Conservation (phyloP, 2,113 vertebrate genomes). For the Daboia siamensis region DNA sequence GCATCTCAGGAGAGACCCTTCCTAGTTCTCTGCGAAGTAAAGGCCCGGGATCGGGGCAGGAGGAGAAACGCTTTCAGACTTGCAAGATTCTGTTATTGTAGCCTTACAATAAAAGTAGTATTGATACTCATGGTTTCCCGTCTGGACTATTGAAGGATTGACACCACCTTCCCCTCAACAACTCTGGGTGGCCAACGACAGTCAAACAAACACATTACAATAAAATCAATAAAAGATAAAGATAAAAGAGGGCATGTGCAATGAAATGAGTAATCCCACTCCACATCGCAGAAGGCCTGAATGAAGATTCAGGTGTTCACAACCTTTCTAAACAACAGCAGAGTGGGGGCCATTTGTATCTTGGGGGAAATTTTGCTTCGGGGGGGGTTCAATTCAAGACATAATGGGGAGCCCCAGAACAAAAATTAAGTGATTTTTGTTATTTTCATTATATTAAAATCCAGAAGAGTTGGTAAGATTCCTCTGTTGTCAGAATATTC, state of each 20-base stretch:
- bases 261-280: neutral
- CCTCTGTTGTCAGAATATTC: neutral
- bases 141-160: neutral
- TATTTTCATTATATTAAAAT: neutral
- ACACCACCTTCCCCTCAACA: neutral
- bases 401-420: neutral
- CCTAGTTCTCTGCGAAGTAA: neutral
- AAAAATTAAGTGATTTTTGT: neutral
- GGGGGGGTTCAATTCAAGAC: neutral
- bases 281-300: neutral
- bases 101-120: neutral
- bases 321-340: neutral
- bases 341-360: neutral
- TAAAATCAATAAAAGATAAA: neutral
- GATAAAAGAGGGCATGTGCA: neutral
- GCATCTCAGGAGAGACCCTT: neutral
- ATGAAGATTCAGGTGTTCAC: neutral
- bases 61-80: neutral
- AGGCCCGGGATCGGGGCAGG: neutral
- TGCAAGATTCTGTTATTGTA: neutral
- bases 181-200: neutral
- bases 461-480: neutral
- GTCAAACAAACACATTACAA: neutral
- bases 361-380: neutral
- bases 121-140: neutral